These are phyloP conservation scores for Panurus biarmicus DNA, from an alignment of 2,113 vertebrate genomes.

Conservation along the genomic window DNA sequence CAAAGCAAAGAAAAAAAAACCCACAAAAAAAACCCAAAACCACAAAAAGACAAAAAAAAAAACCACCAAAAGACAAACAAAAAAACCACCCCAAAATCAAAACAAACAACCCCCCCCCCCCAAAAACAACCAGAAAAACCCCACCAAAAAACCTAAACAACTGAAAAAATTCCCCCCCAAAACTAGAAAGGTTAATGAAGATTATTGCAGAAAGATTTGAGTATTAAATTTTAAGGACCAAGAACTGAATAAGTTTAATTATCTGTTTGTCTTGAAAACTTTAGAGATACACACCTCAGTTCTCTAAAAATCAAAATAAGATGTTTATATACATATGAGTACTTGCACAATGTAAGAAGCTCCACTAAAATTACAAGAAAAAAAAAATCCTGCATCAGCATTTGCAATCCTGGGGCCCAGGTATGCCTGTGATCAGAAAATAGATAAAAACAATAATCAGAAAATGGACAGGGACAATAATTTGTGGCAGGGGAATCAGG, in stretches of 20 bases:
- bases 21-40: not conserved
- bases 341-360: not conserved
- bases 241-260: not conserved
- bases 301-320: not conserved
- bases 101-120: too few relatives aligned
- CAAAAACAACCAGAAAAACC: too few relatives aligned
- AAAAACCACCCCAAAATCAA: not conserved
- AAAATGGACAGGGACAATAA: not conserved
- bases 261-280: not conserved
- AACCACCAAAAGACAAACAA: not conserved
- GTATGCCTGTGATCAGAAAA: not conserved
- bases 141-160: not conserved
- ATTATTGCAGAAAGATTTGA: not conserved
- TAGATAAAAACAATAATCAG: not conserved
- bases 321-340: not conserved
- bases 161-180: not conserved
- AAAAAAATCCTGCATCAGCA: not conserved
- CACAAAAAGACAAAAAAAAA: not conserved
- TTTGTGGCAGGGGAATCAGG: not conserved
- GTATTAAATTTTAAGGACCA: not conserved
- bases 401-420: not conserved
- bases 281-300: not conserved
- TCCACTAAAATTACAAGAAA: not conserved
- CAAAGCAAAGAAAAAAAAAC: not conserved
- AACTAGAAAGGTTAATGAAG: not conserved